Conservation (phyloP, 2,888 invertebrate genomes). For the Pelosia muscerda region DNA sequence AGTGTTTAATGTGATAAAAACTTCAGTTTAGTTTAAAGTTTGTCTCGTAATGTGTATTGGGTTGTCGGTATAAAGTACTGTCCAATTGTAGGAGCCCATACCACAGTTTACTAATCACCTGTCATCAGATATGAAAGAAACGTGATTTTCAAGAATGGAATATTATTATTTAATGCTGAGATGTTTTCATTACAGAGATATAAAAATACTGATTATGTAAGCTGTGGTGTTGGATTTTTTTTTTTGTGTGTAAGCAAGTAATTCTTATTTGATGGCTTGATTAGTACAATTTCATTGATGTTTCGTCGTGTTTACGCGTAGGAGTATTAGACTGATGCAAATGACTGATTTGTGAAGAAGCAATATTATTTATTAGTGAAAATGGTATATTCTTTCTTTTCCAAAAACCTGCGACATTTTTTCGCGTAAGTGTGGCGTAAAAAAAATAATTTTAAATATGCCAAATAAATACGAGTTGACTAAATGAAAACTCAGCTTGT, state of each 20-base stretch:
- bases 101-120: conserved; percentile 34
- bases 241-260: conserved; percentile 38
- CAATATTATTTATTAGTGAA: conserved; percentile 84
- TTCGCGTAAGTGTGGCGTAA: conserved; percentile 25
- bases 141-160: background rate
- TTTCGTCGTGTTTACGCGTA: conserved; percentile 58
- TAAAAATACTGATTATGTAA: conserved; percentile 23
- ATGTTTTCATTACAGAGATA: background rate
- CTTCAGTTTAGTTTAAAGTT: conserved; percentile 49
- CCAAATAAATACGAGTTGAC: conserved; percentile 38
- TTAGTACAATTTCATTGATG: conserved; percentile 59
- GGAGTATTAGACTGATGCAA: conserved; percentile 80
- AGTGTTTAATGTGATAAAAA: conserved; percentile 59
- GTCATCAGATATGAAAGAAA: background rate
- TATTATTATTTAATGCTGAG: conserved; percentile 3
- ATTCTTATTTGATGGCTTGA: conserved; percentile 51
- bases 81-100: conserved; percentile 27
- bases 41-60: conserved; percentile 44
- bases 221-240: conserved; percentile 38
- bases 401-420: conserved; percentile 40
- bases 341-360: conserved; percentile 84
- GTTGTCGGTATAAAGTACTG: conserved; percentile 41
- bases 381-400: conserved; percentile 61
- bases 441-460: conserved; percentile 37
- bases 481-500: background rate